Conservation (phyloP, 2,888 invertebrate genomes). For the Brachylomia viminalis region DNA sequence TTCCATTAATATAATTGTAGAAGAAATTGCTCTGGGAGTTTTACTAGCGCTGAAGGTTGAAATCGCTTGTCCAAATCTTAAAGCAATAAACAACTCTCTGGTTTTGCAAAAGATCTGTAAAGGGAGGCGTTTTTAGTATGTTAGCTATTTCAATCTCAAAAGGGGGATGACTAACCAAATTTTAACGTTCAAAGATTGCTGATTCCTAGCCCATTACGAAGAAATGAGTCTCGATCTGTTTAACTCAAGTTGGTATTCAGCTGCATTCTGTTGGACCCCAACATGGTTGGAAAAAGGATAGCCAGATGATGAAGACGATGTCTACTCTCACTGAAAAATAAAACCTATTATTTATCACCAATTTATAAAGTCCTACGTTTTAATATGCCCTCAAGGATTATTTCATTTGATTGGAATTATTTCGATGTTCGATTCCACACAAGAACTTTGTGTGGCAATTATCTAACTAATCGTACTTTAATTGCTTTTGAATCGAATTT, state of each 20-base stretch:
- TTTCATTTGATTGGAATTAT: background rate
- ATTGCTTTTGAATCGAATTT: background rate
- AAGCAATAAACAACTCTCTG: background rate
- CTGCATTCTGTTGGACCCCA: background rate
- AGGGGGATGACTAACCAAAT: too few relatives aligned
- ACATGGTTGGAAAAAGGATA: background rate
- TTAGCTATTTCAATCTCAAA: background rate
- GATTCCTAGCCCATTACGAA: background rate
- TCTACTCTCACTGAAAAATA: background rate
- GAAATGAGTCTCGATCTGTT: background rate
- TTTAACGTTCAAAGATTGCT: background rate
- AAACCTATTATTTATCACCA: background rate
- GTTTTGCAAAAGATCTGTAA: background rate
- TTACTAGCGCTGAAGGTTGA: conserved; percentile 2
- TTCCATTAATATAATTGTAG: conserved; percentile 39
- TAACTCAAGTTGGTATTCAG: too few relatives aligned
- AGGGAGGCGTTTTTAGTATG: background rate
- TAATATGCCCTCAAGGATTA: background rate
- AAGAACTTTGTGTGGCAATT: conserved; percentile 11
- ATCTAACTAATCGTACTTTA: conserved; percentile 8
- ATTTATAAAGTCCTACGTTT: background rate
- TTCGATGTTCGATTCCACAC: background rate
- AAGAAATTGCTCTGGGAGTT: conserved; percentile 32
- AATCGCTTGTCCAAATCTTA: conserved; percentile 11
- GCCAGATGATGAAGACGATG: too few relatives aligned